Evolutionary conservation across 2,797 vertebrate species (phyloP).

Genomic region (Myotis vivesi): DNA sequence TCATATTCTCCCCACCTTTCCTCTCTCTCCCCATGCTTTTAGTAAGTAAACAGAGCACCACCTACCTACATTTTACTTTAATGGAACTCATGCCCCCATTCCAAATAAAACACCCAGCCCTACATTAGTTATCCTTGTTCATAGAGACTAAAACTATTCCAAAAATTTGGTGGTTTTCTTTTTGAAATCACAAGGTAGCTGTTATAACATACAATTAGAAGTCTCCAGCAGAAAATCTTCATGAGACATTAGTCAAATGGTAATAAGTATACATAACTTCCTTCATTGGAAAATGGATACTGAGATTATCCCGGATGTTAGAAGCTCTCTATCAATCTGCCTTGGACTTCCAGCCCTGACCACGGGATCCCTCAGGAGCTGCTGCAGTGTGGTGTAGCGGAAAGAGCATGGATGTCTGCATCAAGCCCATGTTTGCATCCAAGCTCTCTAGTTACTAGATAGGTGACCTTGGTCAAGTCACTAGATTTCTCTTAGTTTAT

Average conservation of each 20-base stretch:
- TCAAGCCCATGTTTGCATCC: neutral
- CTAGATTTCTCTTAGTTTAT: conserved; percentile 11
- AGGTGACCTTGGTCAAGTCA: neutral
- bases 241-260: neutral
- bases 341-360: neutral
- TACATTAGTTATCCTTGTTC: neutral
- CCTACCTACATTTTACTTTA: neutral
- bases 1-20: neutral
- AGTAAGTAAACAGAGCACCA: neutral
- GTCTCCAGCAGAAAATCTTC: neutral
- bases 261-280: neutral
- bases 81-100: neutral
- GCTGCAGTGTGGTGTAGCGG: too few species aligned
- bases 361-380: neutral
- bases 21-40: neutral
- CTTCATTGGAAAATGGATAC: neutral
- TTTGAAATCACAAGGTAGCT: neutral
- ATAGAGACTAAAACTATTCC: neutral
- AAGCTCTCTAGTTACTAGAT: neutral
- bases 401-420: neutral
- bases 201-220: neutral
- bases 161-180: conserved; percentile 5
- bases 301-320: neutral
- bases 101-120: neutral
- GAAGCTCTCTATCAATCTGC: neutral